phyloP scores from a whole-genome alignment of 2,113 vertebrate species.

The Pogonocichla stellata region DNA sequence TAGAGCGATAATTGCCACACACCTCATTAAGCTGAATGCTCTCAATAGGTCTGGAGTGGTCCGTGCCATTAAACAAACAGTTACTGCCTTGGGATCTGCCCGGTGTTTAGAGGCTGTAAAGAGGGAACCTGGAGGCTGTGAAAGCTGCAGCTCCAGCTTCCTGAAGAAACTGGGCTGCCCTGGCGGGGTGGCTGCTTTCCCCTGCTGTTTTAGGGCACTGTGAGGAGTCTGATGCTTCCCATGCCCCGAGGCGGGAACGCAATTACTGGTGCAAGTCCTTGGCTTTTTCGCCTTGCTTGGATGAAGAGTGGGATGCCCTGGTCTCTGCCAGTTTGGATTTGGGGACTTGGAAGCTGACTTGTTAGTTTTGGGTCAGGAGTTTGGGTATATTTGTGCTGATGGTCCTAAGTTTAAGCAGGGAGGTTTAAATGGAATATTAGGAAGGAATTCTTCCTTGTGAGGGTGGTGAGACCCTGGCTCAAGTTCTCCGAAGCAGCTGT shows the following conservation, averaged over 20 bases:
- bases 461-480: not conserved
- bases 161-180: not conserved
- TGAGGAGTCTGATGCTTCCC: not conserved
- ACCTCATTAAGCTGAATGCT: conserved; percentile 61
- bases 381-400: not conserved
- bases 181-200: not conserved
- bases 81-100: not conserved
- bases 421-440: not conserved
- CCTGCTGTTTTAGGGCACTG: not conserved
- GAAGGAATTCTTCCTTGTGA: not conserved
- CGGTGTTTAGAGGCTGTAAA: not conserved
- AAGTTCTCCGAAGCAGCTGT: not conserved
- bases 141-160: not conserved
- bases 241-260: not conserved
- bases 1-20: conserved; percentile 22
- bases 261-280: too few relatives aligned
- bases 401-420: not conserved
- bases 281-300: not conserved
- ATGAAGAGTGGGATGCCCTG: not conserved
- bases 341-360: not conserved
- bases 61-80: conserved; percentile 20
- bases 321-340: not conserved
- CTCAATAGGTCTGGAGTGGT: conserved; percentile 20
- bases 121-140: not conserved
- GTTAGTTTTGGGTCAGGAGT: not conserved